phyloP scores from a whole-genome alignment of 2,888 invertebrate species.

The Colletes collaris region DNA sequence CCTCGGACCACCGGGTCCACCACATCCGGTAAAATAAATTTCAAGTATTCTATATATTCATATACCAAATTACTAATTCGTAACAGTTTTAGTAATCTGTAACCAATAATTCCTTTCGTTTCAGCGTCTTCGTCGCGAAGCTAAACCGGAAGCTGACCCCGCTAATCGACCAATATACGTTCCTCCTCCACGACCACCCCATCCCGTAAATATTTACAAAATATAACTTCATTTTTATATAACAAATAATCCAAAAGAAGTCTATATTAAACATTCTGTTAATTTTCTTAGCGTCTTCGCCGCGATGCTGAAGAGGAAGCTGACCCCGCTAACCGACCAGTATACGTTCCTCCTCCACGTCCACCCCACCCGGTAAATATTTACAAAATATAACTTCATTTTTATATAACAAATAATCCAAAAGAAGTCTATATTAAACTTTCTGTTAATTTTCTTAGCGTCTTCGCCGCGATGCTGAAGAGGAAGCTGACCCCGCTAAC shows the following conservation, averaged over 20 bases:
- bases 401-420: no score
- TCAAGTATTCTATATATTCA: no score
- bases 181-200: constrained; percentile 33
- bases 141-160: constrained; percentile 22
- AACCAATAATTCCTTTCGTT: no score
- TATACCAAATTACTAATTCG: no score
- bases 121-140: no score
- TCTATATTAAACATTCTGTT: not conserved
- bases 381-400: not conserved
- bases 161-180: not conserved
- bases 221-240: not conserved
- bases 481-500: constrained; percentile 21
- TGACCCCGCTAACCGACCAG: not conserved
- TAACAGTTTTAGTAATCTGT: no score
- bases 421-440: not conserved
- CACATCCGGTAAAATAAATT: no score
- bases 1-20: not conserved
- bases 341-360: constrained; percentile 30
- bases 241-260: not conserved
- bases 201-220: constrained; percentile 32
- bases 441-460: not conserved
- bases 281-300: constrained; percentile 41
- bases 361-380: not conserved
- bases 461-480: constrained; percentile 39
- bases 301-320: constrained; percentile 44